Evolutionary conservation across 2,113 vertebrate genomes (phyloP), one percentile per base, ranked within the genome.

Genomic region (Daphoenositta chrysoptera): DNA sequence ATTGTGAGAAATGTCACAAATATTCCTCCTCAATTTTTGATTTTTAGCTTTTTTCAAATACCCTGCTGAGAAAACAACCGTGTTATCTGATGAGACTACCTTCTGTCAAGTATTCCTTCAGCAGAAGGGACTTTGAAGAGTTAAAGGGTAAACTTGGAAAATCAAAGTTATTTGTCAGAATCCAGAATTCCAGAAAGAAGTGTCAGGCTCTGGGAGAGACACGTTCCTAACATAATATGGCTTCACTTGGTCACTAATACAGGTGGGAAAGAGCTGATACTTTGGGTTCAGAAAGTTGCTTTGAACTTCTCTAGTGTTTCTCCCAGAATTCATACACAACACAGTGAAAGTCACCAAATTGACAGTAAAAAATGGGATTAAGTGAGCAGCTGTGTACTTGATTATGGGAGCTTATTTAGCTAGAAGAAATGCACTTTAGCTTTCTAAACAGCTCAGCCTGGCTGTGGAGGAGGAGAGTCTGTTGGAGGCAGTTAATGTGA

Each of bases 181-280:
- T 58, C 9, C 14, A 71, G 15, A 35, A 58, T 58, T 37, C n/a
- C 23, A 58, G 19, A 48, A 77, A 28, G 13, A 26, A 26, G 5
- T 19, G 14, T 83, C 31, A 61, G 31, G 16, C 40, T 73, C 37
- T 77, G 27, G 33, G 23, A 63, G 12, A 53, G 13, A 23, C 9
- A 5, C 0, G 0, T 82, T 82, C 28, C 28, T 79, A 1, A n/a
- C 3, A 3, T 42, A 20, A 48, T 31, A 12, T 42, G 16, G 4
- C 45, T 83, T 88, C 24, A 7, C 7, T 40, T 84, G 39, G 17
- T 37, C 45, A 31, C 28, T 6, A 37, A 61, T 17, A 56, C 12
- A 60, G 0, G 1, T 27, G 4, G 13, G 26, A 65, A 45, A 31
- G n/a, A 53, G 24, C 15, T 63, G 48, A 42, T 31, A 30, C 12